phyloP scores from a whole-genome alignment of 2,797 vertebrate species.

The Urocyon cinereoargenteus region DNA sequence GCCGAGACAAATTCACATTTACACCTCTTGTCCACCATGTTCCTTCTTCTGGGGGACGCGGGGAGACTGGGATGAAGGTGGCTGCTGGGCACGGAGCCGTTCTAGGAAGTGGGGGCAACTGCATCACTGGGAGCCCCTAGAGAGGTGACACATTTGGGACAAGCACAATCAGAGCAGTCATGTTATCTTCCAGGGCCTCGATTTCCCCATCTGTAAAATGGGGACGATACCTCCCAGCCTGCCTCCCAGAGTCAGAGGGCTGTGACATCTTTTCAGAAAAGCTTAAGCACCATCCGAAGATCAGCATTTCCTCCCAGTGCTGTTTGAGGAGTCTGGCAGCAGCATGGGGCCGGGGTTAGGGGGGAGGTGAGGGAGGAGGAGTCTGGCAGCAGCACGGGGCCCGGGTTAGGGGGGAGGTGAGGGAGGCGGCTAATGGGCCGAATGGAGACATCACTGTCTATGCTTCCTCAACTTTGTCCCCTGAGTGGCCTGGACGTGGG shows the following conservation, averaged over 20 bases:
- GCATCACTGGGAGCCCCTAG: neutral
- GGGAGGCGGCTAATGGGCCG: neutral
- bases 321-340: neutral
- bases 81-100: neutral
- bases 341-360: neutral
- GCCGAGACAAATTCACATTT: neutral
- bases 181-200: neutral
- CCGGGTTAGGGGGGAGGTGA: neutral
- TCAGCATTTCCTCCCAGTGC: neutral
- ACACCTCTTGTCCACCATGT: neutral
- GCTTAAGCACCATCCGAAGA: neutral
- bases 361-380: neutral
- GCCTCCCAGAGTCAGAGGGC: neutral
- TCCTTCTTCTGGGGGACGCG: neutral
- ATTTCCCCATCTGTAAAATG: conserved; percentile 29
- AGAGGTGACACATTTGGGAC: neutral
- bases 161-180: neutral
- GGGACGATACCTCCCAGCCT: neutral
- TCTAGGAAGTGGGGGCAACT: neutral
- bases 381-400: neutral
- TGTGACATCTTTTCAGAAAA: neutral
- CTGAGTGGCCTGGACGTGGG: neutral
- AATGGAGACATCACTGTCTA: neutral
- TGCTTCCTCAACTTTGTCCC: neutral
- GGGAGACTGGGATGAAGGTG: neutral